Evolutionary conservation across 2,113 vertebrate species (phyloP), one percentile per base, ranked within the genome.

Genomic region (Lepus europaeus): DNA sequence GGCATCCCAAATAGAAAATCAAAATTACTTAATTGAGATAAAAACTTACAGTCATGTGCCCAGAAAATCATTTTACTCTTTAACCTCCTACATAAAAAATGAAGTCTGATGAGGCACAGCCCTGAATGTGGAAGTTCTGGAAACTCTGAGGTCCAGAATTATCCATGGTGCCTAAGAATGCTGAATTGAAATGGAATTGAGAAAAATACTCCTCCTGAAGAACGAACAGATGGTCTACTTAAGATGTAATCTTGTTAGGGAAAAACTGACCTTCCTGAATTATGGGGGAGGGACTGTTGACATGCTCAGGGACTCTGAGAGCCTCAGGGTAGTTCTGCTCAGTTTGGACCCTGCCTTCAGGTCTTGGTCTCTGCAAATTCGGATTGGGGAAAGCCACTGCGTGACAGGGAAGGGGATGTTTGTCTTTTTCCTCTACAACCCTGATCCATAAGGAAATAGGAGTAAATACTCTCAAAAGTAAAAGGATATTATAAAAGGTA

Each of bases 11-110:
- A 70, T 76, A 36, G 33, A 79, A 95, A 83, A 95, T 73, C 49
- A 94, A 88, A 77, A 74, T 10, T 93, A 72, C 33, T 89, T 77
- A 82, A 69, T 87, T 95, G 51, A 83, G 39, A 86, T 85, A 79
- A 92, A 85, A 69, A 70, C 61, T 89, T 77, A 13, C 56, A 33
- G 61, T 78, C 22, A 31, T 27, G 3, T 39, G 16, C 17, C 56
- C 74, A 90, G 53, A 86, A 95, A 94, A 64, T 92, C 27, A 86
- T 23, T 29, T 90, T 45, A 36, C 23, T 84, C 85, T 87, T 87
- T 68, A 93, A 90, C 17, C 1, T 72, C 36, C 10, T 82, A 12
- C 5, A 45, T 45, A 45, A 45, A 45, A 45, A 45, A 45, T 45
- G 45, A 45, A 45, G 45, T 45, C 45, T 45, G 45, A 59, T 16